These are phyloP conservation scores for Conus ventricosus DNA, from an alignment of 1,140 invertebrate genomes.

Conservation along the genomic window DNA sequence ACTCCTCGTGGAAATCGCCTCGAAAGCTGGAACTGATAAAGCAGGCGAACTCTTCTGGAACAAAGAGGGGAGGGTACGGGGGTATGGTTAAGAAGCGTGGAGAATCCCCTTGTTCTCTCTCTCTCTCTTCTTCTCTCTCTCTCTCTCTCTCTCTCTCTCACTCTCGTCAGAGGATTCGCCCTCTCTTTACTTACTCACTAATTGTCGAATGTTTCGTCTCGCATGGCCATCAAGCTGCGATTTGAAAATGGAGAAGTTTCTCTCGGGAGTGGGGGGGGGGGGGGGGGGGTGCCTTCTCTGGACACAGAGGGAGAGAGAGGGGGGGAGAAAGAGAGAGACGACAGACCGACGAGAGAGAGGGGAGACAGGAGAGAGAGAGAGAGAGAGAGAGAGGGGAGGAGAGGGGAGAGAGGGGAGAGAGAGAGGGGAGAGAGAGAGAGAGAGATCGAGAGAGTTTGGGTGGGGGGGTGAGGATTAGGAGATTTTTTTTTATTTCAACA, in stretches of 20 bases:
- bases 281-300: no score
- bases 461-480: not conserved
- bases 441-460: not conserved
- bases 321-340: not conserved
- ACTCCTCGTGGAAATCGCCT: not conserved
- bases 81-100: not conserved
- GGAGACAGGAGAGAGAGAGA: not conserved
- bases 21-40: not conserved
- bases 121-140: not conserved
- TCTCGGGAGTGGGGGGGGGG: no score
- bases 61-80: not conserved
- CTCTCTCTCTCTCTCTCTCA: no score
- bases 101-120: not conserved
- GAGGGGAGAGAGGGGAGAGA: not conserved
- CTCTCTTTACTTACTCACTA: not conserved
- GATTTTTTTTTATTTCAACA: no score
- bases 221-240: not conserved
- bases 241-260: not conserved
- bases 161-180: no score
- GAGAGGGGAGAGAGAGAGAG: not conserved
- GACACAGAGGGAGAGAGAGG: not conserved
- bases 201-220: slow-evolving; percentile 6
- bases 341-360: not conserved
- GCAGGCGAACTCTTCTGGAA: not conserved
- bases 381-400: not conserved